Base-by-base conservation (phyloP, 2,888 invertebrate genomes). In the Cremastobaeus sp. region DNA sequence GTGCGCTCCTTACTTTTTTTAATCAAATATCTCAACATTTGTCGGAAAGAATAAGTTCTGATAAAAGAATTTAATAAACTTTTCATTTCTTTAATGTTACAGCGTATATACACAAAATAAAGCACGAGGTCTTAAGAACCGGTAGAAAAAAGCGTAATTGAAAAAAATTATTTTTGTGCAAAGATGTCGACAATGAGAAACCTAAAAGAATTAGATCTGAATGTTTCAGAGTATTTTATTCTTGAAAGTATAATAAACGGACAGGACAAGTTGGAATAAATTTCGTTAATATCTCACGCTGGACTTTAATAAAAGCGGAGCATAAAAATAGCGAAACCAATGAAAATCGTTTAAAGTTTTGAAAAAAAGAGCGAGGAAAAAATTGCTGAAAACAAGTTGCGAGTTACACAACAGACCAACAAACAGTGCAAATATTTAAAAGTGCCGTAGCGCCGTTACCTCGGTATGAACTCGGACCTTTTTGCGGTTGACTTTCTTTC, bases 391-490 rank as follows among this genome's bases (percentile, higher is more conserved):
- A 28, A n/a, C 11, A 30, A 47, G 1, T 35, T 35, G 5, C 6
- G 17, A 50, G n/a, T 37, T 37, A 39, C 52, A 39, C 37, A 52
- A 52, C 52, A 25, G 50, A 35, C 32, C 8, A 1, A 18, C 59
- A 18, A 62, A 41, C 20, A 32, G 41, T 25, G 37, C 65, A 65
- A 66, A 66, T 57, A 66, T 57, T 66, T 55, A 66, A 55, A 57
- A 55, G 43, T 52, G 17, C 35, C 35, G 20, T 11, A 52, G 48
- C 48, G 35, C 66, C 57, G 66, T 57, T 57, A 66, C 54, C 45
- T 18, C 39, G 5, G 45, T 57, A 66, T 57, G 66, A 55, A 66
- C 68, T 60, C 25, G 60, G 70, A 70, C 45, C 62, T 70, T 70
- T 70, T 70, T 47, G 60, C 41, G 60, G 70, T 45, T 18, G 52